Evolutionary conservation across 2,888 invertebrate genomes (phyloP).

Genomic region (Archips crataeganus): DNA sequence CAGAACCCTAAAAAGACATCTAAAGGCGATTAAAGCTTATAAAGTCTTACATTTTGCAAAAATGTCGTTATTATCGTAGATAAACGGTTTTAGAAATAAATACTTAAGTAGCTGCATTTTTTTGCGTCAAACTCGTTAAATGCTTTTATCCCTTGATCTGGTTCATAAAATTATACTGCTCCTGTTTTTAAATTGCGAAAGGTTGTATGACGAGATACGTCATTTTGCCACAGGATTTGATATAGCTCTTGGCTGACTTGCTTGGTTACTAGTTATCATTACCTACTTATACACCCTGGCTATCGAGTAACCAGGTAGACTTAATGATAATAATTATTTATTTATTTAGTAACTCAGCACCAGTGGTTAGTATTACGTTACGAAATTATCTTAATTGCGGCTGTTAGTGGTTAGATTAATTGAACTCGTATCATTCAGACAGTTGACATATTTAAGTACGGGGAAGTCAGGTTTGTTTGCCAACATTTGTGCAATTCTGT

Average conservation of each 20-base stretch:
- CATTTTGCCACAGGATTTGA: conserved; percentile 2
- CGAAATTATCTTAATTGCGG: no score
- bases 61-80: conserved; percentile 2
- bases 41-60: conserved; percentile 27
- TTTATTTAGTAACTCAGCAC: no score
- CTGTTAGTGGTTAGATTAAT: no score
- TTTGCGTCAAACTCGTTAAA: background rate
- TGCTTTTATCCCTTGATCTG: background rate
- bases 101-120: background rate
- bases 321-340: no score
- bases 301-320: no score
- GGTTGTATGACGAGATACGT: background rate
- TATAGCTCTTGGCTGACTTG: background rate
- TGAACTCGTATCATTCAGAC: no score
- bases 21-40: conserved; percentile 27
- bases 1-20: background rate
- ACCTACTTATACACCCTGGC: background rate
- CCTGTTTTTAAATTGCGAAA: background rate
- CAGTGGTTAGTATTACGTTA: no score
- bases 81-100: background rate
- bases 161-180: conserved; percentile 6
- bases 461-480: no score
- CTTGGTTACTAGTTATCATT: background rate
- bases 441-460: no score
- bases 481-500: no score